Evolutionary conservation across 2,888 invertebrate genomes (phyloP), one percentile per base, ranked within the genome.

Genomic region (Andrena camellia): DNA sequence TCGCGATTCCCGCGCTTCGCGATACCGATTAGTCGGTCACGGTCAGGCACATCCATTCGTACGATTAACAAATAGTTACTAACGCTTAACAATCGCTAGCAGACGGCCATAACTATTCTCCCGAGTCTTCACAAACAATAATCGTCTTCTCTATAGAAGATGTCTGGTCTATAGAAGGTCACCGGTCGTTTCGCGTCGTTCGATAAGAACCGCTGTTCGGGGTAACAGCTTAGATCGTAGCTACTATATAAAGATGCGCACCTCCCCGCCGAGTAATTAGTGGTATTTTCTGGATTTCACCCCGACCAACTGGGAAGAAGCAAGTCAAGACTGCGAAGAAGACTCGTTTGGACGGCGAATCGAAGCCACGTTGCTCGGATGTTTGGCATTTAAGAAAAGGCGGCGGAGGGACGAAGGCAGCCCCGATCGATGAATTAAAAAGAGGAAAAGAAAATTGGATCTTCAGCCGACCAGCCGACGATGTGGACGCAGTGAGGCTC

Each of bases 1-100:
- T 13, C 79, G 74, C 48, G 57, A 20, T 31, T 33, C 29, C 26
- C 33, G 76, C n/a, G 50, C 33, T 59, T 50, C 35, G 59, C 48
- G 33, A 20, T 31, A 29, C 33, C 66, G 72, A 17, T 0, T 60
- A 42, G 26, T 52, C 29, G 20, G 23, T 31, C 35, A 35, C n/a
- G 5, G n/a, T 4, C 62, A 26, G 62, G 29, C 54, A 35, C 59
- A 42, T 33, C 33, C 3, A 52, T n/a, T 23, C n/a, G 42, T 10
- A 50, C 62, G 8, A 29, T 13, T 13, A 13, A 62, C 62, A 50
- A 31, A 33, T 68, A 54, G 23, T n/a, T 54, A 13, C 6, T 31
- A 20, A 8, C 50, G 50, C 42, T 42, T 42, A 17, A 42, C 4
- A 17, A 42, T 42, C 42, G 42, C 17, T 13, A 17, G 1, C 42